Evolutionary conservation across 2,113 vertebrate genomes (phyloP), one percentile per base, ranked within the genome.

Genomic region (Cryptotis parvus): DNA sequence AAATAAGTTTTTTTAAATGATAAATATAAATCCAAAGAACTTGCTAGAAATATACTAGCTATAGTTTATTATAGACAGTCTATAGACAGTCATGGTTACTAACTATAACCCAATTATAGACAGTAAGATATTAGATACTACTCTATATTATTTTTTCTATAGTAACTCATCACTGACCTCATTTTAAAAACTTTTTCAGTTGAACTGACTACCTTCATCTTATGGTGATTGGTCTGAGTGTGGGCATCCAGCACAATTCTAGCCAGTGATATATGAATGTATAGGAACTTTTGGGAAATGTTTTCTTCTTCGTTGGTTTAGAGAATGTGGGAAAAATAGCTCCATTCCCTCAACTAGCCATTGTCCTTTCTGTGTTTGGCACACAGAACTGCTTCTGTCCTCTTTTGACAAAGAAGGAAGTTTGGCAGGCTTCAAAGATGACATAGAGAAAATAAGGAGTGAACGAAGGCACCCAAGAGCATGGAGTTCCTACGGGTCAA

Each of bases 31-130:
- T 63, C 77, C 73, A 41, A 81, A 94, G 12, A 9, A 1, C 26
- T 91, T 78, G 20, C 58, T 61, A 69, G 61, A 92, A 72, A 63
- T 73, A n/a, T 35, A 37, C 6, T 35, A 80, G 22, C 20, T 94
- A 16, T 9, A 6, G 52, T 41, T 49, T 70, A 69, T n/a, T 70
- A 41, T 9, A 41, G 77, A 58, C 5, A 43, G n/a, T 82, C 22
- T n/a, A n/a, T n/a, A n/a, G n/a, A n/a, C n/a, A n/a, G 66, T 63
- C 41, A 85, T 8, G 86, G 58, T n/a, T 52, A 58, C 1, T 6
- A 39, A 66, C 15, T n/a, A n/a, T 0, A 69, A 9, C 20, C 14
- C 37, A 49, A 84, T 37, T 43, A 43, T 27, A 52, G 45, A 76
- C 39, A 76, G 22, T 52, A 65, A 73, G 18, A 9, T 63, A 55